Evolutionary conservation across 2,113 vertebrate species (phyloP).

Genomic region (Pterocles gutturalis): DNA sequence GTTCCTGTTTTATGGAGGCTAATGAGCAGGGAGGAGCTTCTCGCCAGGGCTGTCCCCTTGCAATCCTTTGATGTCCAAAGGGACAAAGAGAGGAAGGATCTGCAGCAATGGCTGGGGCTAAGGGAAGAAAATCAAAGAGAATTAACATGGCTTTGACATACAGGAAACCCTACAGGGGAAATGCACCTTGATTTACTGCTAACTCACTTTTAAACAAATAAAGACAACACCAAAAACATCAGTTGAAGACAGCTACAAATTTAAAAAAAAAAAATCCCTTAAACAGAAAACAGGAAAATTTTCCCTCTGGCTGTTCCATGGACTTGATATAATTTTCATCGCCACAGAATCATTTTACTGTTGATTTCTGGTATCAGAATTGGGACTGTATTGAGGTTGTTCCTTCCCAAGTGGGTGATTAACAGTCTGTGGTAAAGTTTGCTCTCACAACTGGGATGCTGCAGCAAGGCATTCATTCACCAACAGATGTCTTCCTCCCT

Average conservation of each 20-base stretch:
- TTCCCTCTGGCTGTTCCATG: neutral
- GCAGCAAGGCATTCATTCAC: neutral
- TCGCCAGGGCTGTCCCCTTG: slow-evolving; percentile 71
- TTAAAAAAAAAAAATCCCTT: neutral
- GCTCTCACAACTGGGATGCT: neutral
- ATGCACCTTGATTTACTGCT: slow-evolving; percentile 86
- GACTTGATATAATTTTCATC: neutral
- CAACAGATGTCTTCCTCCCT: neutral
- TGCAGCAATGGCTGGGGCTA: slow-evolving; percentile 71
- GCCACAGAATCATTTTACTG: neutral
- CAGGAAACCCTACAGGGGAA: slow-evolving; percentile 86
- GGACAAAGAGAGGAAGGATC: slow-evolving; percentile 85
- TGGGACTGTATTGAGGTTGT: neutral
- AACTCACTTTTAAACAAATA: slow-evolving; percentile 88
- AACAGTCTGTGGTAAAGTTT: neutral
- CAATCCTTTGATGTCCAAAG: slow-evolving; percentile 87
- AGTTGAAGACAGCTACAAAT: neutral
- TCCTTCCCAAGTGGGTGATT: neutral
- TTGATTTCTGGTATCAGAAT: neutral
- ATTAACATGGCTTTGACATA: slow-evolving; percentile 93
- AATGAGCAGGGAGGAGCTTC: slow-evolving; percentile 80
- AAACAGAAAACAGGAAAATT: neutral
- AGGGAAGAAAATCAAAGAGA: slow-evolving; percentile 87
- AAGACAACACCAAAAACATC: slow-evolving; percentile 50
- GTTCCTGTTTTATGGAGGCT: slow-evolving; percentile 82